Conservation (phyloP, 2,888 invertebrate species). For the Hermaeophaga mercurialis region DNA sequence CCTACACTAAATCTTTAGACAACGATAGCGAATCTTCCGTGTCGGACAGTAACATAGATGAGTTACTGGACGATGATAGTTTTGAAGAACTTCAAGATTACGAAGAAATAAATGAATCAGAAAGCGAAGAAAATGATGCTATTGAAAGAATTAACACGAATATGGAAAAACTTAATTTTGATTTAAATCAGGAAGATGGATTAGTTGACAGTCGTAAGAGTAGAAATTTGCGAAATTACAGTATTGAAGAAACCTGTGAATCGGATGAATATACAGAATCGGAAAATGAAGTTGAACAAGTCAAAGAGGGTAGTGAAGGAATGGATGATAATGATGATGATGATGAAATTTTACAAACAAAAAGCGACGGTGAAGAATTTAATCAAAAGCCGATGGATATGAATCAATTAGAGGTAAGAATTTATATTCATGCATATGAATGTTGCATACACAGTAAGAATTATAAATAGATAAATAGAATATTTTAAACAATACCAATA, state of each 20-base stretch:
- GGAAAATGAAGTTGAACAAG: conserved; percentile 40
- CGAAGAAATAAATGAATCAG: conserved; percentile 61
- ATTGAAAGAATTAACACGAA: conserved; percentile 38
- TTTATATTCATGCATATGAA: too few species aligned
- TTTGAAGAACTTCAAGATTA: conserved; percentile 52
- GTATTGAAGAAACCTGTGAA: conserved; percentile 53
- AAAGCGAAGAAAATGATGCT: conserved; percentile 37
- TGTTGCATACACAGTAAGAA: too few species aligned
- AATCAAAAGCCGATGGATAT: not conserved
- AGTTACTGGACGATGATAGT: conserved; percentile 51
- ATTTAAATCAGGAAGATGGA: conserved; percentile 45
- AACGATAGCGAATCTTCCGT: conserved; percentile 57
- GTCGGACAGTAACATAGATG: conserved; percentile 57
- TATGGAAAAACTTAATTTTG: conserved; percentile 43
- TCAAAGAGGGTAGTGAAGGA: conserved; percentile 39
- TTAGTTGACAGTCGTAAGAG: conserved; percentile 42
- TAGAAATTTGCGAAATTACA: conserved; percentile 39
- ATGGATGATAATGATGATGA: conserved; percentile 36
- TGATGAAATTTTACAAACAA: conserved; percentile 24
- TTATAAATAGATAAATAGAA: too few species aligned
- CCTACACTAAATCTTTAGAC: conserved; percentile 56
- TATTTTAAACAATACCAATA: too few species aligned
- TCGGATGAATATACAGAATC: conserved; percentile 46
- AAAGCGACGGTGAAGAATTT: not conserved
- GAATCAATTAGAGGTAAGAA: not conserved